Evolutionary conservation across 2,888 invertebrate species (phyloP).

Genomic region (Drosophila engyochracea): DNA sequence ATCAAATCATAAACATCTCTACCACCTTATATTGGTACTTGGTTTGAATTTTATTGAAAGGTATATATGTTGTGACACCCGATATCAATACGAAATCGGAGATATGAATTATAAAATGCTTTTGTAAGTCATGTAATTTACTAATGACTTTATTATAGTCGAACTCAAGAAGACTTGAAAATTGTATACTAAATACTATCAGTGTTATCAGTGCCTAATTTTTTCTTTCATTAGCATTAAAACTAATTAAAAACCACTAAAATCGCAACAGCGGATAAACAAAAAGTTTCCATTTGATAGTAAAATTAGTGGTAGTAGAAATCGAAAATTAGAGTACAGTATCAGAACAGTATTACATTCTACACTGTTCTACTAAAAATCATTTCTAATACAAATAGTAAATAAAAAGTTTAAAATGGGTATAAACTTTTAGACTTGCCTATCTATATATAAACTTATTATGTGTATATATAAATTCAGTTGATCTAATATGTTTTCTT

Average conservation of each 20-base stretch:
- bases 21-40: background rate
- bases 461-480: conserved; percentile 3
- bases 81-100: background rate
- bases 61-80: too few relatives aligned
- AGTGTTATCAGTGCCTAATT: background rate
- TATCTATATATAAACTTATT: conserved; percentile 2
- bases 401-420: background rate
- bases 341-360: background rate
- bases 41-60: background rate
- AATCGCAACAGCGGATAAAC: background rate
- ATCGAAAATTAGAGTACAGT: background rate
- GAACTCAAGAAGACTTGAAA: background rate
- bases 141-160: background rate
- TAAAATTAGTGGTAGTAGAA: background rate
- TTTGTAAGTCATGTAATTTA: background rate
- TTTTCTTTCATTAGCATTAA: background rate
- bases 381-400: background rate
- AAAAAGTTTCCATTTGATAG: background rate
- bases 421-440: background rate
- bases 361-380: background rate
- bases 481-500: conserved; percentile 39
- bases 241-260: background rate
- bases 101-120: background rate
- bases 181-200: background rate
- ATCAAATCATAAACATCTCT: background rate